A percentile compares a stretch with the other conserved stretches of the same genome.
phyloP scores from a whole-genome alignment of 2,797 vertebrate genomes.

The Cuniculus paca region DNA sequence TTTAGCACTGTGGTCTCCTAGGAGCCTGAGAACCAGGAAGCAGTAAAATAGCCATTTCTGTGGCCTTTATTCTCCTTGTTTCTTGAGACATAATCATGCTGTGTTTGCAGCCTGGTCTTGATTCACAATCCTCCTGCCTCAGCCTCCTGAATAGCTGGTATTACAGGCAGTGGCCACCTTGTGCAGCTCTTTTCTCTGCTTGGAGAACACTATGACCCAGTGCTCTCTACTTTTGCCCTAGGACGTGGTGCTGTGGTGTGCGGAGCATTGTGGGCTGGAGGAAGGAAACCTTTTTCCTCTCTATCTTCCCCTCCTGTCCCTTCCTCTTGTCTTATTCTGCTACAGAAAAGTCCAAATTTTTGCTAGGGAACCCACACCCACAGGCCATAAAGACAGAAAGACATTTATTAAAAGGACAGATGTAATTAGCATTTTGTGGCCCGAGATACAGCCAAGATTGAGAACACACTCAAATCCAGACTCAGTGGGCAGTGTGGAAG shows the following conservation, averaged over 20 bases:
- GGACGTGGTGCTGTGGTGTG: not conserved
- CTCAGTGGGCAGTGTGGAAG: constrained; percentile 60
- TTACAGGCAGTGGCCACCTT: not conserved
- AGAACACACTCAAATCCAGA: constrained; percentile 32
- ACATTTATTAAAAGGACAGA: constrained; percentile 73
- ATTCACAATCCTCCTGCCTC: not conserved
- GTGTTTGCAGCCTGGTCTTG: not conserved
- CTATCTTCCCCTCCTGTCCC: no score
- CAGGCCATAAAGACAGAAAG: constrained; percentile 75
- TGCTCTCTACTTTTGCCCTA: not conserved
- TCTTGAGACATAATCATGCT: not conserved
- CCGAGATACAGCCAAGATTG: constrained; percentile 34
- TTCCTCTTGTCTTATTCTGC: not conserved
- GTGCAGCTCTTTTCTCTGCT: not conserved
- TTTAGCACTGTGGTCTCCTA: not conserved
- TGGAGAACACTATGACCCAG: not conserved
- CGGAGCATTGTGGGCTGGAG: not conserved
- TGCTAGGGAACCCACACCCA: constrained; percentile 64
- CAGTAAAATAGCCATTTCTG: not conserved
- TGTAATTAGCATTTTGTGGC: constrained; percentile 71
- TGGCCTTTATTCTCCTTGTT: not conserved
- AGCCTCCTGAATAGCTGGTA: not conserved
- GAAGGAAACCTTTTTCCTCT: not conserved
- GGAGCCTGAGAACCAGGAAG: not conserved
- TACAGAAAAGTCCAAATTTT: constrained; percentile 56